Base-by-base conservation (phyloP, 2,113 vertebrate species). In the Sapajus apella region DNA sequence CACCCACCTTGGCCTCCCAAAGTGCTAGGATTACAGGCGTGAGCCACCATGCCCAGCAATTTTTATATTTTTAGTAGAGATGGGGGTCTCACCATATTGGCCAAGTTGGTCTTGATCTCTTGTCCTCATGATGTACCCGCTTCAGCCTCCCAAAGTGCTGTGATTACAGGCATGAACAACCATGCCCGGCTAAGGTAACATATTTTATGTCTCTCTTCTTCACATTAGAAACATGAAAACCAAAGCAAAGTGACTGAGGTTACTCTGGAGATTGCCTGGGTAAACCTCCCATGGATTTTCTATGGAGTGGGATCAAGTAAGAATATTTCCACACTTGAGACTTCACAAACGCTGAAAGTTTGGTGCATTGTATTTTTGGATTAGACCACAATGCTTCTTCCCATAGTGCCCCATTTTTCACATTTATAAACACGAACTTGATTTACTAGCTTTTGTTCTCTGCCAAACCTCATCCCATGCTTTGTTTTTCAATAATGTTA, bases 391-490 rank as follows among this genome's bases (percentile, higher is more conserved):
- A 0, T 21, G 7, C 12, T 45, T 52, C 14, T 83, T 83, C 85
- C 6, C 13, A 0, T 16, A 1, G 52, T 25, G 9, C 27, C 37
- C 37, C n/a, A 3, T 27, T 79, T 72, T 50, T 14, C 30, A 25
- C 35, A 18, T 17, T 81, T 40, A 25, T 9, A 27, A 21, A 64
- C 16, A 17, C 0, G 35, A 23, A 8, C 56, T 37, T 52, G 18
- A n/a, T 14, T n/a, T 10, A 21, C 4, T 11, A 37, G 35, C 5
- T 43, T 80, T 61, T 27, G 9, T 64, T 90, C n/a, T 66, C 8
- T 0, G 2, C 3, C 16, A 14, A 40, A 56, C 13, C 47, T 76
- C 32, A 8, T n/a, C 12, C 14, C 23, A 8, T 20, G 21, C 10
- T 89, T 58, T 91, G 30, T 23, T 77, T 90, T 27, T 40, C 27